Percentiles rank a stretch among this genome's conserved stretches.
phyloP scores from a whole-genome alignment of 2,888 invertebrate genomes.

The Oxyteleia sp. region DNA sequence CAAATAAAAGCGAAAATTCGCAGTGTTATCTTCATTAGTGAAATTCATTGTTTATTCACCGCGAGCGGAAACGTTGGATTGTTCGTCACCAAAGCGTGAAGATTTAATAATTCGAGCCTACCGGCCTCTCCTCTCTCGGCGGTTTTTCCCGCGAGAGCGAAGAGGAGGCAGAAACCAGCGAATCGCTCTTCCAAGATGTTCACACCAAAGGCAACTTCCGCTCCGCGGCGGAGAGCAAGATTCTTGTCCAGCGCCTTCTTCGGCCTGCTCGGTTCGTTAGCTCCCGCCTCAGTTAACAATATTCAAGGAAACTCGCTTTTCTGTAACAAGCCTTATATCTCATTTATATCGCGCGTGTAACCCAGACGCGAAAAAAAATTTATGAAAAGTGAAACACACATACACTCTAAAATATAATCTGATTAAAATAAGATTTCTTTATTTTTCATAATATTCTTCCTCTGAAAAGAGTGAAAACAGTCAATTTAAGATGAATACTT shows the following conservation, averaged over 20 bases:
- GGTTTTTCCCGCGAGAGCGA: slow-evolving; percentile 58
- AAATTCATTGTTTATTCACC: slow-evolving; percentile 71
- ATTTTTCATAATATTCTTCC: background rate
- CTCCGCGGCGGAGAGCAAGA: slow-evolving; percentile 40
- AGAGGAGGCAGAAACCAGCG: slow-evolving; percentile 33
- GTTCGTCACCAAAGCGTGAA: slow-evolving; percentile 83
- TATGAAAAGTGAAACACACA: slow-evolving; percentile 52
- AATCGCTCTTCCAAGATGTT: too few species aligned
- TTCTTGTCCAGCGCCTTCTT: slow-evolving; percentile 63
- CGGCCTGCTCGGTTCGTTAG: slow-evolving; percentile 62
- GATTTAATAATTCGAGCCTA: slow-evolving; percentile 83
- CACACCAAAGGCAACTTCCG: too few species aligned
- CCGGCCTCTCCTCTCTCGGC: slow-evolving; percentile 38
- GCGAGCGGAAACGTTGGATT: slow-evolving; percentile 67
- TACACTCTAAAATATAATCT: too few species aligned
- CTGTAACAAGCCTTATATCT: slow-evolving; percentile 59
- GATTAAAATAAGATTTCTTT: background rate
- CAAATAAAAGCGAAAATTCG: slow-evolving; percentile 59
- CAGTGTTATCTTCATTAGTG: slow-evolving; percentile 63
- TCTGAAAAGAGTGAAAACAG: too few species aligned
- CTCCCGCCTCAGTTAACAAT: slow-evolving; percentile 40
- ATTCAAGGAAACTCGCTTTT: slow-evolving; percentile 67
- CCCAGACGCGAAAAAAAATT: slow-evolving; percentile 32
- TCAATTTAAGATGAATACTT: too few species aligned
- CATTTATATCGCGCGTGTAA: slow-evolving; percentile 53